Base-by-base conservation (phyloP, 2,797 vertebrate species). In the Emydoidea blandingii region DNA sequence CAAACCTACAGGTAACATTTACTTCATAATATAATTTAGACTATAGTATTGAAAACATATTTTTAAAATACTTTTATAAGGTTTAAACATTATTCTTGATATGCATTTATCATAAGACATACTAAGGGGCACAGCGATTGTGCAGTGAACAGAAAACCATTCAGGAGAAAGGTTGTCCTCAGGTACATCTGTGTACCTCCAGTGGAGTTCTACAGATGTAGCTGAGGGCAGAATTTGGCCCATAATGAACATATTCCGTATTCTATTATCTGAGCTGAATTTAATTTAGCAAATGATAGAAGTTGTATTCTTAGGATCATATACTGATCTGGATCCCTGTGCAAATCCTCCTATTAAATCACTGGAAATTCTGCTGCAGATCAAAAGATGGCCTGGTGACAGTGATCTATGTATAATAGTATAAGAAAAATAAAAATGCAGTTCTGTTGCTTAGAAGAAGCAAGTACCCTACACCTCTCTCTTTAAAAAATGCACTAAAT, bases 1-100 rank as follows among this genome's bases (percentile, higher is more conserved):
- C 97, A 99, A 99, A 96, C 98, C 99, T 94, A 99, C 99, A 98
- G 99, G 99, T 99, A 98, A 96, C 54, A 82, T 56, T 86, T 88
- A 9, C 56, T 86, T 3, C 8, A 34, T 95, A 81, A 88, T 8
- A 23, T 85, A 21, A 56, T 91, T 93, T 97, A 92, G 50, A 90
- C 87, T 12, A 88, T 80, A n/a, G 15, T 50, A 78, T 37, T 53
- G 50, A 95, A 79, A 88, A 52, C 59, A 18, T 34, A 23, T 74
- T 74, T 78, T 12, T 5, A 41, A 68, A 50, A n/a, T 50, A 74
- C 47, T 59, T 76, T 56, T 10, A 47, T 54, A 65, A 74, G 19
- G 12, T 80, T 88, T 52, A 57, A 49, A 80, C 81, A 80, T 27
- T 52, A 59, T 88, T 56, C 23, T 74, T 44, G 10, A 44, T 47